Evolutionary conservation across 2,888 invertebrate genomes (phyloP), one percentile per base, ranked within the genome.

Genomic region (Lasioglossum leucozonium): DNA sequence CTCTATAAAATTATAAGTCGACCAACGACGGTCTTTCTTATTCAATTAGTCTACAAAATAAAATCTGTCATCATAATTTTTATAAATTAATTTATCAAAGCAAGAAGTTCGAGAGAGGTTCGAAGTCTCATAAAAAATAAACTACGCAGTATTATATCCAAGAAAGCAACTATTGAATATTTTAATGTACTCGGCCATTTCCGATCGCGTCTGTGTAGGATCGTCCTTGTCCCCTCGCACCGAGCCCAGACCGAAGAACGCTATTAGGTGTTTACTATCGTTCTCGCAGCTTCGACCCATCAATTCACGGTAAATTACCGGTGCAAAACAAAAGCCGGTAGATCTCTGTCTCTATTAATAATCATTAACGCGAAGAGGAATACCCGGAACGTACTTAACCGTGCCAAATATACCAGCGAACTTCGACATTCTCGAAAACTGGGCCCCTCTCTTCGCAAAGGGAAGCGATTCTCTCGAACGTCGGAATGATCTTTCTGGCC

Each of bases 331-430:
- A 65, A 65, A 8, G 18, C 34, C 22, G 34, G 6, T 30, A 30
- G 65, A 18, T 34, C 4, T 34, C 34, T 22, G 65, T 65, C 34
- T 22, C 34, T 65, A 30, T 34, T 34, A 34, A 65, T 65, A 65
- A 65, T 65, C 65, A 65, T 65, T 65, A 65, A 65, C 65, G 22
- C 65, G 34, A 34, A 65, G 30, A 65, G 65, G 34, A 34, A 65
- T 65, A 65, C 34, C 18, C 30, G 65, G 65, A 65, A 65, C 34
- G 65, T 22, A 34, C 34, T 18, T 10, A 30, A 16, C 62, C 65
- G 34, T 18, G 65, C 65, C 65, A 65, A 65, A 65, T 65, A 34
- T 65, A 65, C 65, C 65, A 8, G 34, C 18, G 34, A 65, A 62
- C 30, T 65, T 30, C 65, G 65, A 65, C 65, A 34, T 34, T 65